A percentile compares a stretch with the other conserved stretches of the same genome.
phyloP scores from a whole-genome alignment of 2,797 vertebrate genomes.

The Huso huso region DNA sequence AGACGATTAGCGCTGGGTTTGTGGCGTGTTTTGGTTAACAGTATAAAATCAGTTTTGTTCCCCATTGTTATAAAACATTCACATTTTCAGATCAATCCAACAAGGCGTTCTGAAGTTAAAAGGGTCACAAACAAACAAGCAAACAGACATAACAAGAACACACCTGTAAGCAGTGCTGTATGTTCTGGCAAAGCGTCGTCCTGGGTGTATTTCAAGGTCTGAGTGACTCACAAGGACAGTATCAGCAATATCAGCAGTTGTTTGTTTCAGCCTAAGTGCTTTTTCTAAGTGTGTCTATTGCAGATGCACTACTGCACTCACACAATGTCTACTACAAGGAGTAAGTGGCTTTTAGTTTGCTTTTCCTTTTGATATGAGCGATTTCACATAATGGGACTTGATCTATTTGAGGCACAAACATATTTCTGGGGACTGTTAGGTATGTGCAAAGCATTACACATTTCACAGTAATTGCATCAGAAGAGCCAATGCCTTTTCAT shows the following conservation, averaged over 20 bases:
- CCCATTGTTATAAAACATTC: no score
- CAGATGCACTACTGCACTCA: not conserved
- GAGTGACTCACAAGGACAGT: not conserved
- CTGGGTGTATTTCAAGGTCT: no score
- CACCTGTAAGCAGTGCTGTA: no score
- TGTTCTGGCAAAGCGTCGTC: no score
- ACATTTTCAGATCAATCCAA: no score
- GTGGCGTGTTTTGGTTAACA: no score
- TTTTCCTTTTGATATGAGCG: slow-evolving; percentile 7
- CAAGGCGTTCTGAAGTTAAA: no score
- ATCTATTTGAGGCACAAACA: not conserved
- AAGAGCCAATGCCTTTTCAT: not conserved
- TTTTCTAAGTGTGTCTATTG: not conserved
- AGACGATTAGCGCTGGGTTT: no score
- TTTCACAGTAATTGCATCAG: not conserved
- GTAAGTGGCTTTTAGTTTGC: not conserved
- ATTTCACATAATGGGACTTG: not conserved
- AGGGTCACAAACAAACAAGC: no score
- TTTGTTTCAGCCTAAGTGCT: slow-evolving; percentile 6
- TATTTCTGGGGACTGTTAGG: not conserved
- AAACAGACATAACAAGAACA: no score
- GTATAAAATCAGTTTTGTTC: no score
- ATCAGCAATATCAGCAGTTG: slow-evolving; percentile 1
- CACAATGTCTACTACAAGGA: not conserved
- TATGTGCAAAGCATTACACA: not conserved